These are phyloP conservation scores for Mesoligia furuncula DNA, from an alignment of 2,888 invertebrate genomes.

Conservation along the genomic window DNA sequence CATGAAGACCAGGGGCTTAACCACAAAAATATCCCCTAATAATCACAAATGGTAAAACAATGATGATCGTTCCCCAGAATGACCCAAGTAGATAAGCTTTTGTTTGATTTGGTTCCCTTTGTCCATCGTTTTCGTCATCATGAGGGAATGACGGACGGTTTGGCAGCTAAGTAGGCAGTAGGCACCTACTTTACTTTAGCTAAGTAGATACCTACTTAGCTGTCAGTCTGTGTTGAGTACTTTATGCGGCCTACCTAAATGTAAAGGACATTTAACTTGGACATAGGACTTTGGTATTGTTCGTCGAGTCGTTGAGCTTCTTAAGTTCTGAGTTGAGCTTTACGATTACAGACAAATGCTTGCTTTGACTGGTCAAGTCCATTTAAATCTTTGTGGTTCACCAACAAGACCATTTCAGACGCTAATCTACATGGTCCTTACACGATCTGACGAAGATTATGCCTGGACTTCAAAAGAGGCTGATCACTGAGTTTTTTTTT, in stretches of 20 bases:
- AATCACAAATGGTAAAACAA: conserved; percentile 46
- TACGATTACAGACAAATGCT: background rate
- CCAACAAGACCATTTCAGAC: background rate
- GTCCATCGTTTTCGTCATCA: conserved; percentile 42
- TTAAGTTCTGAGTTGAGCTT: background rate
- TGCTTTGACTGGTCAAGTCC: background rate
- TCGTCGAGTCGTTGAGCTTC: background rate
- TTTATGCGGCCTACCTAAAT: background rate
- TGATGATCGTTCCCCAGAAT: conserved; percentile 36
- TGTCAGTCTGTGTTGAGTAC: background rate
- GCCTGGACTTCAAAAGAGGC: background rate
- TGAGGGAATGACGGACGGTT: conserved; percentile 43
- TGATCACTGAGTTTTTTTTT: too few species aligned
- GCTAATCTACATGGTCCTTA: background rate
- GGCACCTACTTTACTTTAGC: background rate
- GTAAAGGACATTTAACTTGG: too few species aligned
- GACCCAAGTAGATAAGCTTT: conserved; percentile 55
- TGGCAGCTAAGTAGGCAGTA: background rate
- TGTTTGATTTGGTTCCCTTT: conserved; percentile 52
- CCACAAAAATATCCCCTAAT: conserved; percentile 30
- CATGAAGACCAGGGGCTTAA: conserved; percentile 8
- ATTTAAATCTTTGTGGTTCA: background rate
- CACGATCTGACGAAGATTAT: background rate
- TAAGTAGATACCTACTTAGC: background rate
- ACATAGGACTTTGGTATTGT: background rate